Percentiles rank a stretch among this genome's conserved stretches.
These are phyloP conservation scores for Lytechinus variegatus DNA, from an alignment of 35 echinoderm and acorn worm species.

Conservation along the genomic window DNA sequence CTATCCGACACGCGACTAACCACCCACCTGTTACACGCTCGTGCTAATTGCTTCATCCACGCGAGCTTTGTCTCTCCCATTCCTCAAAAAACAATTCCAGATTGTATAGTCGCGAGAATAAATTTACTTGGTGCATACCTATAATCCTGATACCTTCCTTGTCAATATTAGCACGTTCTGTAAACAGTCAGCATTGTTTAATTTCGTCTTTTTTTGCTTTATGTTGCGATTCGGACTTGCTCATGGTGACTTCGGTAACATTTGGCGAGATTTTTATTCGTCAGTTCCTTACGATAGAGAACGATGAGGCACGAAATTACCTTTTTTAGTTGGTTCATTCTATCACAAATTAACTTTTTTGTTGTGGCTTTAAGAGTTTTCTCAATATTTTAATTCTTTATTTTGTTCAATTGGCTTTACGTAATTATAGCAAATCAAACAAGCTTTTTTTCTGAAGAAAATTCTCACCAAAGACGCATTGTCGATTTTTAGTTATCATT, in stretches of 20 bases:
- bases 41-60: not conserved
- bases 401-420: too few relatives aligned
- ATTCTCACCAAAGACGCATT: too few relatives aligned
- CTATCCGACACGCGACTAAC: not conserved
- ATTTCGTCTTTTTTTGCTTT: not conserved
- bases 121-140: not conserved
- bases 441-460: too few relatives aligned
- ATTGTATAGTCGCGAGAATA: not conserved
- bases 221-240: not conserved
- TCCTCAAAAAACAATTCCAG: not conserved
- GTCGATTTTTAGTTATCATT: too few relatives aligned
- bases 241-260: not conserved
- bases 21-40: not conserved
- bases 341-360: too few relatives aligned
- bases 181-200: not conserved
- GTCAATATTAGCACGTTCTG: not conserved
- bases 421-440: too few relatives aligned
- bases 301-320: not conserved
- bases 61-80: not conserved
- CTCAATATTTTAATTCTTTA: too few relatives aligned
- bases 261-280: not conserved
- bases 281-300: not conserved
- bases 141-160: not conserved
- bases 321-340: too few relatives aligned
- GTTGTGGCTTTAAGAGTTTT: too few relatives aligned